phyloP scores from a whole-genome alignment of 2,113 vertebrate genomes.

The Cercocebus atys region DNA sequence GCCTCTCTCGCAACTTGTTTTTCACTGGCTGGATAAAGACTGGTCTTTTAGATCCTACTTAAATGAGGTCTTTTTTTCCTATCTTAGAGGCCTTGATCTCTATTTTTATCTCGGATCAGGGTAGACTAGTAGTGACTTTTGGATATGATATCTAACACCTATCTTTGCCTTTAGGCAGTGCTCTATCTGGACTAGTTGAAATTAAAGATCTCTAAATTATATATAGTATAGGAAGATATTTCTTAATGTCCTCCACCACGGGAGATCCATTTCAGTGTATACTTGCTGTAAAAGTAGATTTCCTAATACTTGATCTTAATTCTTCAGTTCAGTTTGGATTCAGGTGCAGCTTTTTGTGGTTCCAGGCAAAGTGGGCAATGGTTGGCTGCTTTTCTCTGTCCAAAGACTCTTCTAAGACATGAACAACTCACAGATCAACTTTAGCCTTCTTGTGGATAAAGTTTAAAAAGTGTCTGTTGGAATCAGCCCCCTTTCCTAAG shows the following conservation, averaged over 20 bases:
- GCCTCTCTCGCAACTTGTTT: neutral
- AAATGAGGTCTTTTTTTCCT: neutral
- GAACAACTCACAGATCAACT: slow-evolving; percentile 20
- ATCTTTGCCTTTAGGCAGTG: neutral
- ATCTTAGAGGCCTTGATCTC: neutral
- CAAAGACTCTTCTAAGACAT: neutral
- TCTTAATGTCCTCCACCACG: neutral
- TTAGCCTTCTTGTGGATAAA: neutral
- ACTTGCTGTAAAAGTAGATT: neutral
- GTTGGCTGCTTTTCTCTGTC: neutral
- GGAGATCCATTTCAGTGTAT: neutral
- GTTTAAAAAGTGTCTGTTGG: neutral
- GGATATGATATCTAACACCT: neutral
- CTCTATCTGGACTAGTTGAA: neutral
- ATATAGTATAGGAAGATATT: neutral
- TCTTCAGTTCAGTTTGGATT: slow-evolving; percentile 9
- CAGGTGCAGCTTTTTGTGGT: neutral
- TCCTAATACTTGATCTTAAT: slow-evolving; percentile 2
- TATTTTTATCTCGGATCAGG: neutral
- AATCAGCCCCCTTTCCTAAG: neutral
- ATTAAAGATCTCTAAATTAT: neutral
- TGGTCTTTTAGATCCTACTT: neutral
- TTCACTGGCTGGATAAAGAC: neutral
- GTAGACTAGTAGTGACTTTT: neutral
- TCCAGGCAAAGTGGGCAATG: neutral